Percentiles rank a stretch among this genome's conserved stretches.
Evolutionary conservation across 23 tunicate genomes (phyloP).

Genomic region (Corella eumyota): DNA sequence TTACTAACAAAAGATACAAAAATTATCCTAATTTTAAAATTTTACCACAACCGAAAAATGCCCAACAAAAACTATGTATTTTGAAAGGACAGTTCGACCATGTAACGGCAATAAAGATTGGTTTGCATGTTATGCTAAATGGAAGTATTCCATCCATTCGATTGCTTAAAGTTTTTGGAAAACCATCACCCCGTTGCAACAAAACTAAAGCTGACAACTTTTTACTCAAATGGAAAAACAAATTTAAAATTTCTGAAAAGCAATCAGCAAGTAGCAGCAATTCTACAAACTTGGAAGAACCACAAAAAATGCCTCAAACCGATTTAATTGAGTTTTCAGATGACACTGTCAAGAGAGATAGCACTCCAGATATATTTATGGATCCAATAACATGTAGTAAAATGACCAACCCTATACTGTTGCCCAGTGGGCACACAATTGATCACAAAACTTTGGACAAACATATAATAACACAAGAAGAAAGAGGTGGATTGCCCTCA

Average conservation of each 20-base stretch:
- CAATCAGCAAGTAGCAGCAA: too few species aligned
- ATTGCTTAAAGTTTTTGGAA: constrained; percentile 33
- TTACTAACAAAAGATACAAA: constrained; percentile 15
- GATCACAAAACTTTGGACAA: constrained; percentile 68
- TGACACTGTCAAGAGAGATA: neutral
- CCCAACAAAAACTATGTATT: neutral
- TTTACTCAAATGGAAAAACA: constrained; percentile 12
- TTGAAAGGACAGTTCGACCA: constrained; percentile 25
- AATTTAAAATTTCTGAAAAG: neutral
- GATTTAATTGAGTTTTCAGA: too few species aligned
- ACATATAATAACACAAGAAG: constrained; percentile 46
- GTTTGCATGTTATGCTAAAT: constrained; percentile 30
- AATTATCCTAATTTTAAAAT: neutral
- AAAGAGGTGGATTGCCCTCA: constrained; percentile 42
- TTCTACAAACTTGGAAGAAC: too few species aligned
- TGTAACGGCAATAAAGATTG: constrained; percentile 39
- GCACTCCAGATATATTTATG: constrained; percentile 25
- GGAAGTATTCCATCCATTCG: constrained; percentile 66
- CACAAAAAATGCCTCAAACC: too few species aligned
- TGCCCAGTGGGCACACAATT: constrained; percentile 73
- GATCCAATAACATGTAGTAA: constrained; percentile 40
- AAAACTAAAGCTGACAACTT: constrained; percentile 2
- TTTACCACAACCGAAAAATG: neutral
- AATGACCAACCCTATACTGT: constrained; percentile 53
- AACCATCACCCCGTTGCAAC: constrained; percentile 14